Evolutionary conservation across 1,140 invertebrate species (phyloP), one percentile per base, ranked within the genome.

Genomic region (Drosophila obscura): DNA sequence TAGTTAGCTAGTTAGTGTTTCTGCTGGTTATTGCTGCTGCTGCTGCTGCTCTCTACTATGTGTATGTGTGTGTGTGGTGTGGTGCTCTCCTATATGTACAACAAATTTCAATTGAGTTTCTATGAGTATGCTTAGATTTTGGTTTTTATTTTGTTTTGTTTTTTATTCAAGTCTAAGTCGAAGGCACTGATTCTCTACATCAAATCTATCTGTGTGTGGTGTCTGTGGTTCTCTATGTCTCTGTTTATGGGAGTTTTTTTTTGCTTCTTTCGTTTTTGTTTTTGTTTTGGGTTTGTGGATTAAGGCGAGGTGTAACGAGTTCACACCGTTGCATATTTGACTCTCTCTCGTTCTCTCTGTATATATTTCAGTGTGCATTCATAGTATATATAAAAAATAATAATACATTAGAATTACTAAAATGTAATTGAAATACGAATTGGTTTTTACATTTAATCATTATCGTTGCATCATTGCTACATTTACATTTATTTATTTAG

Each of bases 361-460:
- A 39, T 52, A 2, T 67, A 58, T 69, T 35, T 61, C 58, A 80
- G 52, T 63, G 26, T 68, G 41, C 71, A 15, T 58, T 19, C 58
- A 22, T 72, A 45, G n/a, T 65, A 48, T 65, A 82, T 74, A 82
- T 82, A 87, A 80, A 82, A 80, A 88, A 87, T 82, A 83, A 88
- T 82, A 78, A 87, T 78, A 85, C 78, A 87, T 87, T 55, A 85
- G 85, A 75, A 87, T 87, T 87, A 87, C 82, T 88, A 87, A 88
- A 82, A 76, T 82, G 75, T 87, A 88, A 87, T 82, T 78, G 65
- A 87, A 85, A 85, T 85, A 87, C 82, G 58, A 56, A 57, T 68
- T 60, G 48, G 73, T 72, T 75, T 73, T 71, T 51, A 77, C 50
- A 78, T 61, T 53, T 62, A 66, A 60, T 79, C 72, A 39, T 24